A percentile compares a stretch with the other conserved stretches of the same genome.
Conservation (phyloP, 37 sponge, comb jelly and placozoan genomes). For the Petrosia ficiformis region DNA sequence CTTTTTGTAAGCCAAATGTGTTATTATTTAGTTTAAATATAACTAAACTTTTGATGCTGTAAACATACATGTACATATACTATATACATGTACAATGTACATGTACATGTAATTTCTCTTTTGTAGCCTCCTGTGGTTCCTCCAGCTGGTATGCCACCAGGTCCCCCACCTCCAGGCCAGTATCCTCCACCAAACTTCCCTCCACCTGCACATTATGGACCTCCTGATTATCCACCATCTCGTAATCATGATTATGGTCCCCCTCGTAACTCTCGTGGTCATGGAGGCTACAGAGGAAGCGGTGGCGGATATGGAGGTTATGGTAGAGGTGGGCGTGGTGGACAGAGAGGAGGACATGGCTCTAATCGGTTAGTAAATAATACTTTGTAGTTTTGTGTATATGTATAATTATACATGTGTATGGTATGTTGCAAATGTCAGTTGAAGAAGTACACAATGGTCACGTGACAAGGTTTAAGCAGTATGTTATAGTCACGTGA, state of each 20-base stretch:
- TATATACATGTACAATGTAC: too few species aligned
- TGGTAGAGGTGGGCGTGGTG: slow-evolving; percentile 22
- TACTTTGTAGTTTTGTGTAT: too few species aligned
- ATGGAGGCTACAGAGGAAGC: background rate
- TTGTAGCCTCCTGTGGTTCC: background rate
- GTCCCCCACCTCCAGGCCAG: slow-evolving; percentile 3
- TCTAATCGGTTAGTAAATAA: background rate
- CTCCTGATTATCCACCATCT: slow-evolving; percentile 20
- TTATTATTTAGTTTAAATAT: too few species aligned
- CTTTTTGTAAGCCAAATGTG: too few species aligned
- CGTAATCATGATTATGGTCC: slow-evolving; percentile 4
- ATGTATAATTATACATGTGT: too few species aligned
- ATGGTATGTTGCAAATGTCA: too few species aligned
- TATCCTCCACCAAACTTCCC: slow-evolving; percentile 4
- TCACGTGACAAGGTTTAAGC: too few species aligned
- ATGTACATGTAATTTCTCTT: too few species aligned
- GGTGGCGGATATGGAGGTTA: slow-evolving; percentile 3
- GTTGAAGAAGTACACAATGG: too few species aligned
- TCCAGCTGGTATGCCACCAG: background rate
- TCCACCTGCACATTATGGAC: background rate
- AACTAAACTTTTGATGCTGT: too few species aligned
- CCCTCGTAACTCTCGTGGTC: background rate
- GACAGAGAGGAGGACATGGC: background rate
- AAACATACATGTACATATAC: too few species aligned
- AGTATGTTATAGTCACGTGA: too few species aligned